Evolutionary conservation across 2,797 vertebrate genomes (phyloP), one percentile per base, ranked within the genome.

Genomic region (Cirrhinus mrigala): DNA sequence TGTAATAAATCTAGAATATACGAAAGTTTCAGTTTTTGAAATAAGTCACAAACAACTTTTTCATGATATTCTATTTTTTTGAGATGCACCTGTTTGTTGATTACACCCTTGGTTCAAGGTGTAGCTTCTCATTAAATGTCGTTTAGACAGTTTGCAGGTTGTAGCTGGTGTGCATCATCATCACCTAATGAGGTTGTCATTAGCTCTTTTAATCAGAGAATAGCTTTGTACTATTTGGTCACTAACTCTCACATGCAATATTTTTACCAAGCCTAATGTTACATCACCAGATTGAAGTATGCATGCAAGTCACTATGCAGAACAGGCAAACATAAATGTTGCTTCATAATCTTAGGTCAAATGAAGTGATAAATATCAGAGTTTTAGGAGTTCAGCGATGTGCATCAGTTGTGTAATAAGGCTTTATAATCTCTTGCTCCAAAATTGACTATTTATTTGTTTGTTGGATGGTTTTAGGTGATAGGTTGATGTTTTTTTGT

Each of bases 41-140:
- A n/a, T n/a, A n/a, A n/a, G n/a, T n/a, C n/a, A n/a, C n/a, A n/a
- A n/a, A n/a, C n/a, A n/a, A n/a, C n/a, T n/a, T n/a, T n/a, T n/a
- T n/a, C n/a, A n/a, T n/a, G n/a, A 37, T 79, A 3, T n/a, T n/a
- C n/a, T n/a, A n/a, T n/a, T n/a, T n/a, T n/a, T n/a, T n/a, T n/a
- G n/a, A n/a, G n/a, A n/a, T n/a, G n/a, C n/a, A n/a, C n/a, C n/a
- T n/a, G n/a, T n/a, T n/a, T 56, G n/a, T 10, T 71, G 33, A 54
- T 54, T 16, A 24, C 2, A 2, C n/a, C 22, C 54, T 37, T 60
- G 22, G 22, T 58, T 54, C 33, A 40, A 58, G 75, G 52, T 68
- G 46, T 37, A 24, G 62, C 5, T 68, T 78, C 56, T 46, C 76
- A 29, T 27, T 46, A 79, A 46, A 79, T 77, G 22, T 62, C 14